A percentile compares a stretch with the other conserved stretches of the same genome.
Conservation (phyloP, 2,797 vertebrate genomes). For the Meda fulgida region DNA sequence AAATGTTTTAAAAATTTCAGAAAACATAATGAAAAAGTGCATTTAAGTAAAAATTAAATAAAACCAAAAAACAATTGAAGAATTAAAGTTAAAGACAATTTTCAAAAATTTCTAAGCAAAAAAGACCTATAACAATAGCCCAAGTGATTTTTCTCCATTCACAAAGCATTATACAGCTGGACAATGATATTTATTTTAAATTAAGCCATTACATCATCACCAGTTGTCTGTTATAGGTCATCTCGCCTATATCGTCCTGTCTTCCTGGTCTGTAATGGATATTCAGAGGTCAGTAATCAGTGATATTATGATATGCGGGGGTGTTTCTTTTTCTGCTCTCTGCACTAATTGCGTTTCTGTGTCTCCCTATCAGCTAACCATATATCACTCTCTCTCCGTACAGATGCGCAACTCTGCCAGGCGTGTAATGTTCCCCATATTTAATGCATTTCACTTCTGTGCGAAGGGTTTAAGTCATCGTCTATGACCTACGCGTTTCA, state of each 20-base stretch:
- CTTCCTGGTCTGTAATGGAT: slow-evolving; percentile 68
- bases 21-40: neutral
- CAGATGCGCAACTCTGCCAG: slow-evolving; percentile 84
- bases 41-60: neutral
- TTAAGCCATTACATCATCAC: slow-evolving; percentile 40
- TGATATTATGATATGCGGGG: slow-evolving; percentile 77
- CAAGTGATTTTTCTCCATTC: neutral
- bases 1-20: neutral
- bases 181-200: slow-evolving; percentile 35
- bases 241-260: slow-evolving; percentile 46
- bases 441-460: slow-evolving; percentile 94
- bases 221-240: slow-evolving; percentile 52
- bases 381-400: slow-evolving; percentile 78
- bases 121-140: neutral
- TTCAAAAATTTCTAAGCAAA: neutral
- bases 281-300: slow-evolving; percentile 78
- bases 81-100: neutral
- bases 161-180: neutral
- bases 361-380: slow-evolving; percentile 71
- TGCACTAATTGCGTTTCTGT: slow-evolving; percentile 75
- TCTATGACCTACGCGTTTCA: slow-evolving; percentile 99
- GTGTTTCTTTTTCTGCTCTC: slow-evolving; percentile 65
- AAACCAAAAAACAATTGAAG: neutral
- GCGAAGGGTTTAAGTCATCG: slow-evolving; percentile 96
- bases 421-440: slow-evolving; percentile 91